Conservation (phyloP, 2,888 invertebrate species). For the Caenorhabditis panamensis region DNA sequence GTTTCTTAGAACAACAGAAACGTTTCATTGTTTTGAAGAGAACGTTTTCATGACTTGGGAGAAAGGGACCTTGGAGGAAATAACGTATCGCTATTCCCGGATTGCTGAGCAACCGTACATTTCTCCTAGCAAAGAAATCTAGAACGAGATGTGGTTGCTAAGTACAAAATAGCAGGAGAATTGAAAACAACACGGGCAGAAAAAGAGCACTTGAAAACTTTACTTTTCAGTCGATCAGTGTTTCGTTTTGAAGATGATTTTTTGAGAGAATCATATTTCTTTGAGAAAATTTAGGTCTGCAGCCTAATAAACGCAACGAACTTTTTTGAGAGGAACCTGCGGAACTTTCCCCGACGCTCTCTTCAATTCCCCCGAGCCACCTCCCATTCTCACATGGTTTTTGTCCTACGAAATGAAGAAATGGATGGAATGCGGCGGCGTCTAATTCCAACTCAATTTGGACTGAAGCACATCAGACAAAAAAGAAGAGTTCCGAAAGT, state of each 20-base stretch:
- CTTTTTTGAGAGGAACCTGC: background rate
- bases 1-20: background rate
- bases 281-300: too few species aligned
- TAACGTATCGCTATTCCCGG: background rate
- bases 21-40: background rate
- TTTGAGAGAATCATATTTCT: too few species aligned
- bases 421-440: conserved; percentile 26
- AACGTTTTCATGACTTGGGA: background rate
- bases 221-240: background rate
- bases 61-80: background rate
- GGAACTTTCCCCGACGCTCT: background rate
- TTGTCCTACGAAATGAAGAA: conserved; percentile 26
- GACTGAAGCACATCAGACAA: conserved; percentile 37
- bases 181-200: too few species aligned
- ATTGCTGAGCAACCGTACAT: background rate
- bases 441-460: conserved; percentile 54
- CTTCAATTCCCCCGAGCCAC: background rate
- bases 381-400: conserved; percentile 4
- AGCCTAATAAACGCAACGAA: background rate
- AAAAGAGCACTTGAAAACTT: conserved; percentile 6
- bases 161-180: background rate
- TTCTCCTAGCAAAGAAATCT: background rate
- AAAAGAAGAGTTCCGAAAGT: conserved; percentile 22
- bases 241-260: conserved; percentile 6
- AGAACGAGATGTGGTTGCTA: conserved; percentile 20